Percentiles rank a stretch among this genome's conserved stretches.
Conservation (phyloP, 2,888 invertebrate species). For the Diaphora mendica region DNA sequence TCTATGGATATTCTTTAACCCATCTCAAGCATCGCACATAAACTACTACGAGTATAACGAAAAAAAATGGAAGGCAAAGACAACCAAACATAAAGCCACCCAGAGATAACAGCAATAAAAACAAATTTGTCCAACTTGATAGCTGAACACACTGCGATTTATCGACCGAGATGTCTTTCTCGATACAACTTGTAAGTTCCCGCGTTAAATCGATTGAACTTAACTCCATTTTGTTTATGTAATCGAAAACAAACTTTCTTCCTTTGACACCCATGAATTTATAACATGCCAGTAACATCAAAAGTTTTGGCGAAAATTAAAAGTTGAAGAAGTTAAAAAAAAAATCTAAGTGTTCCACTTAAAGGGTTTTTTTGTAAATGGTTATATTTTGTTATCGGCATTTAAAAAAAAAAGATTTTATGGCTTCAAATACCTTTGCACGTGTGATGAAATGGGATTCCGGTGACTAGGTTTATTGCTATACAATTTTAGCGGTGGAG, state of each 20-base stretch:
- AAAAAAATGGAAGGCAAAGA: slow-evolving; percentile 55
- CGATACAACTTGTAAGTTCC: slow-evolving; percentile 71
- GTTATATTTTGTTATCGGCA: background rate
- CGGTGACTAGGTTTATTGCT: background rate
- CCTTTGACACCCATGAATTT: slow-evolving; percentile 24
- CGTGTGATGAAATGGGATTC: background rate
- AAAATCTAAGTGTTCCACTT: background rate
- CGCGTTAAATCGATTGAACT: slow-evolving; percentile 61
- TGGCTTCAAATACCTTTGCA: background rate
- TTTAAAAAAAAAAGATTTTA: background rate
- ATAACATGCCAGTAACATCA: slow-evolving; percentile 5
- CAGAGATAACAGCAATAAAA: slow-evolving; percentile 82
- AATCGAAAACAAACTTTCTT: slow-evolving; percentile 44
- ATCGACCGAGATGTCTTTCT: slow-evolving; percentile 79
- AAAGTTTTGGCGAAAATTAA: background rate
- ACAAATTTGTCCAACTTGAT: slow-evolving; percentile 79
- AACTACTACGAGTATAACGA: slow-evolving; percentile 53
- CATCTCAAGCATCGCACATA: slow-evolving; percentile 38
- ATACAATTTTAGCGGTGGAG: background rate
- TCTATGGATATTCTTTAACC: slow-evolving; percentile 40
- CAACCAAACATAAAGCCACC: slow-evolving; percentile 77
- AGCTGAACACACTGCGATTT: slow-evolving; percentile 76
- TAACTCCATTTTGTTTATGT: slow-evolving; percentile 54
- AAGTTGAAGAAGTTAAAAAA: too few species aligned
- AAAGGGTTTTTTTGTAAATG: background rate